Percentiles rank a stretch among this genome's conserved stretches.
These are phyloP conservation scores for Eupithecia subumbrata DNA, from an alignment of 2,888 invertebrate genomes.

Conservation along the genomic window DNA sequence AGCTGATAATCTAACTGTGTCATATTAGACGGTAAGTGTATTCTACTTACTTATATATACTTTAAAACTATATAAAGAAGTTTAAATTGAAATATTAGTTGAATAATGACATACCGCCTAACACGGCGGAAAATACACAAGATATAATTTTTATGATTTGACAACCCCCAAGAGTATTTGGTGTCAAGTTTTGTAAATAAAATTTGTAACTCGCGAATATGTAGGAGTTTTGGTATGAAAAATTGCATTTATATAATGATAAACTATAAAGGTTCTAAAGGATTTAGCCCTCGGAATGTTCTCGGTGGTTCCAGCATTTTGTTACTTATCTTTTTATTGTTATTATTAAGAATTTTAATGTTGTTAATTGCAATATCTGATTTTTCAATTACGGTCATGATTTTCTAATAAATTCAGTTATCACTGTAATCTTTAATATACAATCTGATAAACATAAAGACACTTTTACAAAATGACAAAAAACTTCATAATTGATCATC, in stretches of 20 bases:
- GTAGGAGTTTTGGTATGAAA: conserved; percentile 73
- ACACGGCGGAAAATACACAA: conserved; percentile 45
- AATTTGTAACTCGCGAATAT: conserved; percentile 76
- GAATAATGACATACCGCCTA: conserved; percentile 60
- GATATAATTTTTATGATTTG: conserved; percentile 57
- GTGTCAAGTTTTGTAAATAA: conserved; percentile 73
- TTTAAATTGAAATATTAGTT: conserved; percentile 74
- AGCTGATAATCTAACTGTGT: conserved; percentile 81
- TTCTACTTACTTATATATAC: conserved; percentile 81
- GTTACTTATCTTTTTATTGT: conserved; percentile 81
- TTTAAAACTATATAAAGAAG: conserved; percentile 75
- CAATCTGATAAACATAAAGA: conserved; percentile 39
- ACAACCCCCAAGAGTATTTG: conserved; percentile 54
- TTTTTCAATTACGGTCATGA: conserved; percentile 46
- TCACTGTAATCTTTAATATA: conserved; percentile 42
- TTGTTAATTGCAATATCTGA: conserved; percentile 77
- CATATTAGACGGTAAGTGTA: conserved; percentile 81
- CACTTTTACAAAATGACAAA: conserved; percentile 33
- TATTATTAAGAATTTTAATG: conserved; percentile 82
- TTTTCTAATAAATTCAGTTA: conserved; percentile 52
- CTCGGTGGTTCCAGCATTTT: conserved; percentile 78
- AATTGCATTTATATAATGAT: conserved; percentile 77
- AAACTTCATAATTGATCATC: conserved; percentile 49
- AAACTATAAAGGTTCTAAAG: conserved; percentile 55
- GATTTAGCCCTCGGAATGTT: conserved; percentile 72